phyloP scores from a whole-genome alignment of 30 jellyfish, hydroid and myxozoan species.

The Hydractinia echinata region DNA sequence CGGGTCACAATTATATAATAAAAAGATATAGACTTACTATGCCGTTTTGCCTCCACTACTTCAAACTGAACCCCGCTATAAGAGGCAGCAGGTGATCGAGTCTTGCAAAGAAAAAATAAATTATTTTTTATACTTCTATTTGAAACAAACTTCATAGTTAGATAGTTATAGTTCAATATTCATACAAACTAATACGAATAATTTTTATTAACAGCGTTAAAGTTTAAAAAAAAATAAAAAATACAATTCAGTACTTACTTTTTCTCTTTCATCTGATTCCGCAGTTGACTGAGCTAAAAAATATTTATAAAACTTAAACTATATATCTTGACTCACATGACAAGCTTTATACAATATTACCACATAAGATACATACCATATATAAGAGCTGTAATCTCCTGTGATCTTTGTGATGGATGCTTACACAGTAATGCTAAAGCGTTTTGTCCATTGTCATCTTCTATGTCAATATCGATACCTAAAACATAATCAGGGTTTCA shows the following conservation, averaged over 20 bases:
- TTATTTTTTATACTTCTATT: too few species aligned
- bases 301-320: too few species aligned
- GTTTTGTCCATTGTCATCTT: slow-evolving; percentile 49
- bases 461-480: slow-evolving; percentile 78
- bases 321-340: too few species aligned
- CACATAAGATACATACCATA: slow-evolving; percentile 57
- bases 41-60: background rate
- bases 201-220: too few species aligned
- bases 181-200: too few species aligned
- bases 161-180: too few species aligned
- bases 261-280: too few species aligned
- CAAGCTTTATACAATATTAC: background rate
- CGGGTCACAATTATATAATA: too few species aligned
- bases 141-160: background rate
- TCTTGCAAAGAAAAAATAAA: background rate
- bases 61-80: slow-evolving; percentile 15
- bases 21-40: background rate
- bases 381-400: slow-evolving; percentile 78
- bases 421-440: slow-evolving; percentile 68
- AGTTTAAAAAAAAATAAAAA: too few species aligned
- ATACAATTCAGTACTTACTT: too few species aligned
- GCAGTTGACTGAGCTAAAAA: too few species aligned
- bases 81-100: slow-evolving; percentile 11
- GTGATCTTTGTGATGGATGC: slow-evolving; percentile 86
- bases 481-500: background rate